These are phyloP conservation scores for Willisornis vidua DNA, from an alignment of 2,113 vertebrate species.

Conservation along the genomic window DNA sequence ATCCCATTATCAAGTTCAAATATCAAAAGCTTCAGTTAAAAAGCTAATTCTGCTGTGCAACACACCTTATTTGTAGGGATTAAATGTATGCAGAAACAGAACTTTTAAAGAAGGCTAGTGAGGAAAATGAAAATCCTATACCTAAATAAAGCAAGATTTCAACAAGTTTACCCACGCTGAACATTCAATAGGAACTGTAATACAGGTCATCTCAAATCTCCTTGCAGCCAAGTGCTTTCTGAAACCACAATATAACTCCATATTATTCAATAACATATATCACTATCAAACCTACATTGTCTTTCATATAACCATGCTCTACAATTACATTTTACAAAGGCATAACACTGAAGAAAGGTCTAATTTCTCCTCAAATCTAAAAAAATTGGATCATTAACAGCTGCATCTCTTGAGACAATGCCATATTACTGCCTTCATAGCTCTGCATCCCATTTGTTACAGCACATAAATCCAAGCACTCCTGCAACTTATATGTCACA, in stretches of 20 bases:
- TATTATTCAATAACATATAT: background rate
- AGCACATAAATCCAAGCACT: background rate
- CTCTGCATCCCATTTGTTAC: background rate
- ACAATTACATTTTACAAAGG: background rate
- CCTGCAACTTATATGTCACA: background rate
- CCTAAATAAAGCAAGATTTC: background rate
- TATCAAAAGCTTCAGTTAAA: background rate
- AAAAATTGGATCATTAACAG: background rate
- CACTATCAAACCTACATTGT: background rate
- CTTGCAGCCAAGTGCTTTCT: background rate
- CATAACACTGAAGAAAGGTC: background rate
- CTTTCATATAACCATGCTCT: background rate
- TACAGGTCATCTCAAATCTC: background rate
- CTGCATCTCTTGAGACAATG: background rate
- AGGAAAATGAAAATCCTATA: background rate
- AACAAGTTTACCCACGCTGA: background rate
- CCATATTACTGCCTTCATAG: rapidly evolving
- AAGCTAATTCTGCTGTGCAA: background rate
- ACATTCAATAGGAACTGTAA: background rate
- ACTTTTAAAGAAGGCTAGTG: background rate
- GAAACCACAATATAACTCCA: background rate
- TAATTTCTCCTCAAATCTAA: background rate
- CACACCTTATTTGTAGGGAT: background rate
- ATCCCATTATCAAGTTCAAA: background rate
- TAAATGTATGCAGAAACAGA: background rate